Evolutionary conservation across 2,113 vertebrate genomes (phyloP).

Genomic region (Parus major): DNA sequence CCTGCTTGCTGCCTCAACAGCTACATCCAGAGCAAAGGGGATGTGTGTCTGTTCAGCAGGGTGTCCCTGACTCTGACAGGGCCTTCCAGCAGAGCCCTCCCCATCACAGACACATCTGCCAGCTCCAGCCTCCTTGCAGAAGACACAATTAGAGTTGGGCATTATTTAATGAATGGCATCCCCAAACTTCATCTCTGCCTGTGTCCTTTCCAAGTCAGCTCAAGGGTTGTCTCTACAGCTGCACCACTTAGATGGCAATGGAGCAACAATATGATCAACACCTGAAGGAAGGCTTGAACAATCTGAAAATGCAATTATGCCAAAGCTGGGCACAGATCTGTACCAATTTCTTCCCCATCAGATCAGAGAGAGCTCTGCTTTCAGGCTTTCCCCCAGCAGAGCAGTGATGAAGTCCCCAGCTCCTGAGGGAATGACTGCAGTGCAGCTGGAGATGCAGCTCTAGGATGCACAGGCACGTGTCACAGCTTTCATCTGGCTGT

Average conservation of each 20-base stretch:
- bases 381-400: background rate
- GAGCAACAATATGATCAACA: background rate
- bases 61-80: background rate
- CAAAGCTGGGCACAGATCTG: background rate
- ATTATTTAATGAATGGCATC: background rate
- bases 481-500: background rate
- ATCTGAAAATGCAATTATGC: background rate
- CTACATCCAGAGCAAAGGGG: background rate
- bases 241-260: background rate
- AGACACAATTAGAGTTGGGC: background rate
- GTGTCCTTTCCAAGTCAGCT: background rate
- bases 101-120: background rate
- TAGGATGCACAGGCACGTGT: fast-evolving
- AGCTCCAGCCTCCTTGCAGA: background rate
- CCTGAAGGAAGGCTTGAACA: background rate
- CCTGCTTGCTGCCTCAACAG: background rate
- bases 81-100: background rate
- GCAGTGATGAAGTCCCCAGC: background rate
- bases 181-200: background rate
- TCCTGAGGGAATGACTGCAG: background rate
- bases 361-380: background rate
- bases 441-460: background rate
- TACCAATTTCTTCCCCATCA: background rate
- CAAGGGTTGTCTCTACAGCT: background rate
- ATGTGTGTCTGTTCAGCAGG: background rate